phyloP scores from a whole-genome alignment of 2,888 invertebrate species.

The Drosophila yooni region DNA sequence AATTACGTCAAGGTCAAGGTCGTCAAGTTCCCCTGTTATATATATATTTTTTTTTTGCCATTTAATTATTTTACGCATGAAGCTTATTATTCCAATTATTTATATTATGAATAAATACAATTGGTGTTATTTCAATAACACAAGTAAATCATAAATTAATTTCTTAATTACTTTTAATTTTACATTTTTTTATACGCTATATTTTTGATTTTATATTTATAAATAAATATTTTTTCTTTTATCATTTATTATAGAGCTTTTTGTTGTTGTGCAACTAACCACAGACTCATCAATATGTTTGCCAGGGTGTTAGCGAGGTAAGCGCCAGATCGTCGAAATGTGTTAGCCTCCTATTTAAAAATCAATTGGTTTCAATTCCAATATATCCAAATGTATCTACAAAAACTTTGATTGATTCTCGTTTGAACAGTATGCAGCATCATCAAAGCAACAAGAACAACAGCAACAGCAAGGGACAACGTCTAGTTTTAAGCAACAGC shows the following conservation, averaged over 20 bases:
- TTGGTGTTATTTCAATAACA: neutral
- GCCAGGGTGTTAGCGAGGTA: constrained; percentile 52
- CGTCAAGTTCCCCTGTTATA: neutral
- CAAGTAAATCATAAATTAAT: neutral
- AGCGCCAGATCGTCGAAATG: constrained; percentile 33
- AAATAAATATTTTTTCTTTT: constrained; percentile 23
- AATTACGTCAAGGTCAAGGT: neutral
- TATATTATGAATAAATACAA: neutral
- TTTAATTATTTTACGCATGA: neutral
- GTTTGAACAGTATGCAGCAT: constrained; percentile 37
- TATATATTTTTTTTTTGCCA: neutral
- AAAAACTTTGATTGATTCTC: neutral
- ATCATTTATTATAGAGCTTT: constrained; percentile 56
- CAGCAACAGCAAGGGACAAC: constrained; percentile 24
- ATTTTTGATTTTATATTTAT: constrained; percentile 15
- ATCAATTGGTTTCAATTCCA: neutral
- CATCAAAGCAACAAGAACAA: constrained; percentile 22
- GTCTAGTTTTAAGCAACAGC: constrained; percentile 35
- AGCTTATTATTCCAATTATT: neutral
- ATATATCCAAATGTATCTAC: neutral
- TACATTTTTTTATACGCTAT: constrained; percentile 17
- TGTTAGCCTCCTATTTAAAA: neutral
- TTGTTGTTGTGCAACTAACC: constrained; percentile 69
- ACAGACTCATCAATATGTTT: constrained; percentile 39
- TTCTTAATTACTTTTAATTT: constrained; percentile 20